Base-by-base conservation (phyloP, 2,888 invertebrate genomes). In the Camptogramma bilineatum region DNA sequence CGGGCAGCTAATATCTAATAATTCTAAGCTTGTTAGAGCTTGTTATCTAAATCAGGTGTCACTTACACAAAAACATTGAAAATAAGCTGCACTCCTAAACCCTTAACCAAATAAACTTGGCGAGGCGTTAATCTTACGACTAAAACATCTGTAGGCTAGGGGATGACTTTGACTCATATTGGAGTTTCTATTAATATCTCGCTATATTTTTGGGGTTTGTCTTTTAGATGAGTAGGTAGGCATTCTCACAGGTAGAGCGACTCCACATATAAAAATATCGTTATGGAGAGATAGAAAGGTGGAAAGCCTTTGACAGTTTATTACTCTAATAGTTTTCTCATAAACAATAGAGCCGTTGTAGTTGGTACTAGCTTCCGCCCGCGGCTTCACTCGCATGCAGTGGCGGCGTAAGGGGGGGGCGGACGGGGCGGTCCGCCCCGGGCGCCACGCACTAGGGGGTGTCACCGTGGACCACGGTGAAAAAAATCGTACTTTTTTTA, bases 81-180 rank as follows among this genome's bases (percentile, higher is more conserved):
- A 90, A 90, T 83, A 88, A 89, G 86, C 90, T 81, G 76, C 82
- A 73, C 69, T 79, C 85, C 89, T 90, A 92, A 92, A 85, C 86
- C 81, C 83, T 90, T 90, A 90, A 86, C 85, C 81, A 91, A 92
- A 92, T 91, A 91, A 91, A 91, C 91, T 83, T 72, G 73, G 78
- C 77, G 75, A 81, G 75, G 84, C 85, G 87, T 82, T 90, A 90
- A 90, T 85, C 87, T 83, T 74, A 69, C 65, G 66, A 79, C 75
- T 82, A 76, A 77, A 89, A 88, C 90, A 90, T 90, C 86, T 90
- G 90, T 81, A 79, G 71, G 65, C 66, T n/a, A 77, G 83, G 84
- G 85, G 85, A 80, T 87, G 87, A 84, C 75, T 62, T 66, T 66
- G 62, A 62, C 66, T 66, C 50, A 58, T 50, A 46, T 59, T 46